Base-by-base conservation (phyloP, 2,888 invertebrate species). In the Axea sp. region DNA sequence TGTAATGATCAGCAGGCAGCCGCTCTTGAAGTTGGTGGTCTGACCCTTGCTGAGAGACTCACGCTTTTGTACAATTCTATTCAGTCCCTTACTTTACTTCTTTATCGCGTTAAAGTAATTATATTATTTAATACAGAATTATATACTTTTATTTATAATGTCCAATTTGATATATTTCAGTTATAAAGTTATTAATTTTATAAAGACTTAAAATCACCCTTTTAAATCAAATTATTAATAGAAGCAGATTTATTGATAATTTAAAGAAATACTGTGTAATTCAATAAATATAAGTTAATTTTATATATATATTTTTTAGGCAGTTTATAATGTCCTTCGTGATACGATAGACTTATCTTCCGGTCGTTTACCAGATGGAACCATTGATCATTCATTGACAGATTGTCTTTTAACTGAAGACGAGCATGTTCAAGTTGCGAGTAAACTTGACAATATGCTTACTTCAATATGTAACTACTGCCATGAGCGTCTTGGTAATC, bases 401-500 rank as follows among this genome's bases (percentile, higher is more conserved):
- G 94, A 94, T 82, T 92, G 92, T 64, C 91, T 93, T 84, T 90
- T 96, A 78, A 91, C 92, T 0, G 87, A 90, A 7, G 91, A 91
- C 17, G 96, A 96, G 82, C 90, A 94, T 78, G 86, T 87, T 51
- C 90, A 91, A 68, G 92, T 96, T 3, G 91, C 91, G 71, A 89
- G 90, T 6, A 94, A 93, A 86, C 88, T 98, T 43, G 91, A 91
- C 73, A 94, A 95, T 81, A 90, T 96, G 84, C 89, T 97, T 41
- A 90, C 91, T 30, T 92, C 93, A n/a, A 91, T 97, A 33, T 96
- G 96, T 86, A 95, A 97, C 88, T 95, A 95, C 85, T 96, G 96
- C 79, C 96, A 97, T 87, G 97, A 98, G 85, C 90, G 97, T 76
- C 93, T 96, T 88, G 96, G 96, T 62, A 95, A 96, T 87, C 90